Conservation (phyloP, 2,797 vertebrate species). For the Pampus argenteus region DNA sequence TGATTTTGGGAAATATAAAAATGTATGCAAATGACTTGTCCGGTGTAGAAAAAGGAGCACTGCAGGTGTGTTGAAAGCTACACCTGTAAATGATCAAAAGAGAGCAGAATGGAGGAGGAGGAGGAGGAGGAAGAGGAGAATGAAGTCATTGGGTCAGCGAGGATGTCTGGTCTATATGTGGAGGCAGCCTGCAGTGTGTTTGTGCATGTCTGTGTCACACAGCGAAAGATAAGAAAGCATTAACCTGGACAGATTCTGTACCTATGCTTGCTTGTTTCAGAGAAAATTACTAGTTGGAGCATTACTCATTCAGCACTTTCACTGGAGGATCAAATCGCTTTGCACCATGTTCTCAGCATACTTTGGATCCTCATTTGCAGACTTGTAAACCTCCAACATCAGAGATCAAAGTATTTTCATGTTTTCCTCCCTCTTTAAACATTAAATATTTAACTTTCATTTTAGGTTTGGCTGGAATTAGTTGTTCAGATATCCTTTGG, state of each 20-base stretch:
- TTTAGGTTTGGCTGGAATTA: slow-evolving; percentile 1
- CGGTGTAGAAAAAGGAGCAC: slow-evolving; percentile 30
- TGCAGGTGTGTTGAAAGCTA: slow-evolving; percentile 31
- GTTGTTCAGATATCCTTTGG: slow-evolving; percentile 4
- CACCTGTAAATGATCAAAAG: slow-evolving; percentile 49
- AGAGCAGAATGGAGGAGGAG: slow-evolving; percentile 31
- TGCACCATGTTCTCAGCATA: slow-evolving; percentile 10
- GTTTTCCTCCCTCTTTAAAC: not conserved
- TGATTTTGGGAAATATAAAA: slow-evolving; percentile 65
- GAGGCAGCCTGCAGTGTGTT: slow-evolving; percentile 40
- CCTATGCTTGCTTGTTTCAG: slow-evolving; percentile 21
- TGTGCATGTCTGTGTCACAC: slow-evolving; percentile 27
- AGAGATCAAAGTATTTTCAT: slow-evolving; percentile 6
- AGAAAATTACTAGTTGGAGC: slow-evolving; percentile 30
- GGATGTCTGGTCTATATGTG: slow-evolving; percentile 55
- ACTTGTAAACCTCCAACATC: not conserved
- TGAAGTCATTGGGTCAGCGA: slow-evolving; percentile 64
- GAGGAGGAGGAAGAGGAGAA: slow-evolving; percentile 36
- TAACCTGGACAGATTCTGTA: slow-evolving; percentile 35
- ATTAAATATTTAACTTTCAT: not conserved
- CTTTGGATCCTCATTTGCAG: slow-evolving; percentile 19
- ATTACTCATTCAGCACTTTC: slow-evolving; percentile 39
- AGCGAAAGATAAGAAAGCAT: slow-evolving; percentile 16
- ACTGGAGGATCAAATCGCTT: slow-evolving; percentile 13
- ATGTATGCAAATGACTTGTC: slow-evolving; percentile 61